phyloP scores from a whole-genome alignment of 1,140 invertebrate species.

The Pseudoatta argentina region DNA sequence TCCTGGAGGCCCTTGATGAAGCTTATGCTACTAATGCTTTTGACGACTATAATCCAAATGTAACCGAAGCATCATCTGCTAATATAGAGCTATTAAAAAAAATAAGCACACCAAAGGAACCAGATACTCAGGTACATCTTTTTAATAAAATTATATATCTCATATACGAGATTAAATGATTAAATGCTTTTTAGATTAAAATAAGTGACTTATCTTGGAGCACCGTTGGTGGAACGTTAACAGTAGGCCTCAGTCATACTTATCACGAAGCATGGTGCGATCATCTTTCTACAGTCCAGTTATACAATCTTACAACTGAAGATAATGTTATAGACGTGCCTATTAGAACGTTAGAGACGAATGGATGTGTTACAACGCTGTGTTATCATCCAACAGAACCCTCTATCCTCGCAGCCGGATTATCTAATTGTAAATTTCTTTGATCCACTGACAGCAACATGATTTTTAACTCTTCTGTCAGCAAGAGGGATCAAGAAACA shows the following conservation, averaged over 20 bases:
- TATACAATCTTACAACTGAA: slow-evolving; percentile 82
- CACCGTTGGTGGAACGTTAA: slow-evolving; percentile 83
- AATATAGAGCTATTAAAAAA: slow-evolving; percentile 78
- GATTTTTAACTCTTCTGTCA: too few species aligned
- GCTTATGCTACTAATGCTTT: slow-evolving; percentile 82
- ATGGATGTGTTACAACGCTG: slow-evolving; percentile 82
- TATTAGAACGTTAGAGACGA: slow-evolving; percentile 79
- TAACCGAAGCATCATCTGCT: slow-evolving; percentile 67
- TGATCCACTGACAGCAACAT: background rate
- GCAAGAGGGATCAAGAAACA: too few species aligned
- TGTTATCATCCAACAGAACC: slow-evolving; percentile 84
- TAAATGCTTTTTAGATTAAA: slow-evolving; percentile 80
- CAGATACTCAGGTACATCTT: slow-evolving; percentile 75
- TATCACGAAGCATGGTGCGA: slow-evolving; percentile 84
- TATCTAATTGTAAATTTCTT: slow-evolving; percentile 81
- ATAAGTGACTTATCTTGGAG: slow-evolving; percentile 84
- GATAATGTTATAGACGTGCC: slow-evolving; percentile 77
- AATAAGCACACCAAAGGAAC: slow-evolving; percentile 74
- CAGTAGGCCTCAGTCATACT: slow-evolving; percentile 77
- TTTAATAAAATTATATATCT: background rate
- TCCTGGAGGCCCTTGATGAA: slow-evolving; percentile 84
- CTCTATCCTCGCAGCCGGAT: slow-evolving; percentile 83
- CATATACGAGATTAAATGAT: background rate
- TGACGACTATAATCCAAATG: slow-evolving; percentile 80
- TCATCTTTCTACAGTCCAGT: slow-evolving; percentile 82